Conservation (phyloP, 2,113 vertebrate species). For the Apaloderma vittatum region DNA sequence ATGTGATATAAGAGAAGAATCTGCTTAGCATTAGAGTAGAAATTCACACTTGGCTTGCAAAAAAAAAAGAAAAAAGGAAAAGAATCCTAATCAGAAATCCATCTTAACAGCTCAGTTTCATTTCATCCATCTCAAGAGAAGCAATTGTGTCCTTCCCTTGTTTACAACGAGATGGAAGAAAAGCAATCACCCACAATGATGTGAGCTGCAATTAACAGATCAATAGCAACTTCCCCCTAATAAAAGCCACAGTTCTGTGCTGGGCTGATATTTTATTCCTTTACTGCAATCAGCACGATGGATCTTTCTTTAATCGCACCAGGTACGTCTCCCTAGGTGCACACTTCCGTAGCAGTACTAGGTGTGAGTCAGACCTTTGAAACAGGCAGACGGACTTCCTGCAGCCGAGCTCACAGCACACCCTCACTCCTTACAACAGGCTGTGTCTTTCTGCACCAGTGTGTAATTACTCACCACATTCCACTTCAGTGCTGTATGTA, state of each 20-base stretch:
- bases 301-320: neutral
- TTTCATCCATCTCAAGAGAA: neutral
- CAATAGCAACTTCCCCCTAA: conserved; percentile 4
- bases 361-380: neutral
- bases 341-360: neutral
- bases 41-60: neutral
- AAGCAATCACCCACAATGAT: conserved; percentile 1
- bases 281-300: neutral
- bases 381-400: neutral
- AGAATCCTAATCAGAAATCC: conserved; percentile 34
- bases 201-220: conserved; percentile 52
- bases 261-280: neutral
- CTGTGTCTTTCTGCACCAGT: conserved; percentile 20
- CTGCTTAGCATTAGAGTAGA: neutral
- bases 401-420: neutral
- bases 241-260: neutral
- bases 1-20: conserved; percentile 6
- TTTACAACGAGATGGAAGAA: conserved; percentile 4
- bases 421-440: neutral
- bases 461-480: conserved; percentile 58
- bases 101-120: conserved; percentile 19
- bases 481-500: neutral
- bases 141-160: conserved; percentile 14
- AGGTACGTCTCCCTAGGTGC: neutral
- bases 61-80: neutral